Evolutionary conservation across 2,113 vertebrate genomes (phyloP).

Genomic region (Orycteropus afer): DNA sequence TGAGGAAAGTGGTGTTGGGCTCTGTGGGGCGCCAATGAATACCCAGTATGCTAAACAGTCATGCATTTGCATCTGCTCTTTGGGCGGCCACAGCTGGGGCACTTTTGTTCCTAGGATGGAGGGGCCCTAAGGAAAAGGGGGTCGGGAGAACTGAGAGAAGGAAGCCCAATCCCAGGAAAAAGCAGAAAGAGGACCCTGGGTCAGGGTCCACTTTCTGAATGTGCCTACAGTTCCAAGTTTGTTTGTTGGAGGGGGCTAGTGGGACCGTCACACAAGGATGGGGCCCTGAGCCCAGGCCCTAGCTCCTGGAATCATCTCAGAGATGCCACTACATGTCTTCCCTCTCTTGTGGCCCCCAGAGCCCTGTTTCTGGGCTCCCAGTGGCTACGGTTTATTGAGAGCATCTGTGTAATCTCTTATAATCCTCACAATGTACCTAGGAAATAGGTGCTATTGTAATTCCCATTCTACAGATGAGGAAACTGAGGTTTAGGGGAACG

Average conservation of each 20-base stretch:
- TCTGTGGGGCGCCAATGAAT: background rate
- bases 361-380: background rate
- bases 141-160: background rate
- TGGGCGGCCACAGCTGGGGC: constrained; percentile 58
- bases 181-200: background rate
- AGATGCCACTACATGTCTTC: background rate
- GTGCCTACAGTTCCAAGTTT: background rate
- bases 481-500: background rate
- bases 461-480: constrained; percentile 40
- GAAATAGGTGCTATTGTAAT: no score
- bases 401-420: fast-evolving
- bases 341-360: background rate
- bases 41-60: constrained; percentile 51
- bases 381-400: background rate
- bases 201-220: background rate
- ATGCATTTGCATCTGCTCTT: background rate
- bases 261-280: background rate
- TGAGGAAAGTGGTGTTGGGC: background rate
- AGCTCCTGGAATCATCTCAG: background rate
- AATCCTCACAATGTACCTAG: background rate
- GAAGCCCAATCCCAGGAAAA: background rate
- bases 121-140: background rate
- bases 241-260: background rate
- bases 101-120: constrained; percentile 62
- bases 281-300: background rate